Percentiles rank a stretch among this genome's conserved stretches.
Conservation (phyloP, 2,888 invertebrate species). For the Chrysolina americana region DNA sequence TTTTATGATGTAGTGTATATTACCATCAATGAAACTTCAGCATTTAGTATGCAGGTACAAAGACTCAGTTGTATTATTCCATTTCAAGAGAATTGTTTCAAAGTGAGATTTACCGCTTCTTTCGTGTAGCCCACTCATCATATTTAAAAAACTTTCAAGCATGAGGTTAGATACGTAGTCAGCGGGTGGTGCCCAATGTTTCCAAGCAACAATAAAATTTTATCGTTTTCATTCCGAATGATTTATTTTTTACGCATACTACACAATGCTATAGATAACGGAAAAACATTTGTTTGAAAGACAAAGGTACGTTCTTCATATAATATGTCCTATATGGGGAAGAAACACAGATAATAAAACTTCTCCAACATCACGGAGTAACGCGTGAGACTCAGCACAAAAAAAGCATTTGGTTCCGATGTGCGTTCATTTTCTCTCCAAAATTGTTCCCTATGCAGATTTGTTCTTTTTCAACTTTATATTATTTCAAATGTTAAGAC, state of each 20-base stretch:
- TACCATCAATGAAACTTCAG: too few species aligned
- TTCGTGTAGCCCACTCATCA: too few species aligned
- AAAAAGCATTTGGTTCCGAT: background rate
- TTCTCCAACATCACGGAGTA: background rate
- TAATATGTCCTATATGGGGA: background rate
- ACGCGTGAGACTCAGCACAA: background rate
- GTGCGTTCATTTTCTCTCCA: background rate
- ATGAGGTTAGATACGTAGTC: background rate
- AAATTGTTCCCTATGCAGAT: background rate
- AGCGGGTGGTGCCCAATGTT: background rate
- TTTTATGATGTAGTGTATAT: too few species aligned
- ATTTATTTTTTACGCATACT: constrained; percentile 28
- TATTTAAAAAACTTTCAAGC: background rate
- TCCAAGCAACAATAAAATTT: constrained; percentile 20
- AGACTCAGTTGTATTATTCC: too few species aligned
- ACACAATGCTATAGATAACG: background rate
- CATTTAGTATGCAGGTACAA: too few species aligned
- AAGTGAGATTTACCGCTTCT: too few species aligned
- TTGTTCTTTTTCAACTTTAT: background rate
- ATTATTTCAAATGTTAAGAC: background rate
- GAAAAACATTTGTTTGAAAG: background rate
- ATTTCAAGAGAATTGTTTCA: too few species aligned
- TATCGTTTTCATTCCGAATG: constrained; percentile 26
- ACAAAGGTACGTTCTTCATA: background rate
- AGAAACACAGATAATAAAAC: background rate